Percentiles rank a stretch among this genome's conserved stretches.
phyloP scores from a whole-genome alignment of 2,888 invertebrate genomes.

The Dolomedes plantarius region DNA sequence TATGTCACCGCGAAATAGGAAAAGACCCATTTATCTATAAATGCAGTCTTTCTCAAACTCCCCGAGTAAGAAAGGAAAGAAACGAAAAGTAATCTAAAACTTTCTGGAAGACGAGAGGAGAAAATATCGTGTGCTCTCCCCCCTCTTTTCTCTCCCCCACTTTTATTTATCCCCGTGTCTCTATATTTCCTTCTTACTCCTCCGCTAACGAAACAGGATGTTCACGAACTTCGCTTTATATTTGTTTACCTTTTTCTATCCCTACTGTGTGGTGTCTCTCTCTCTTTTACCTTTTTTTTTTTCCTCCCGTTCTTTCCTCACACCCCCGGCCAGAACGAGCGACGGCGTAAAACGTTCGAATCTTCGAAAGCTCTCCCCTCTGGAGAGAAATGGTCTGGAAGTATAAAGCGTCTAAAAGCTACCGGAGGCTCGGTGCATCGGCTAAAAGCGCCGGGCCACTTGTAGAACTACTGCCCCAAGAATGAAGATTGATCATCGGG shows the following conservation, averaged over 20 bases:
- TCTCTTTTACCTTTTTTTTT: not conserved
- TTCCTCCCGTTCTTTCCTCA: not conserved
- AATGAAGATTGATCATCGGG: not conserved
- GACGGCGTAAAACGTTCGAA: not conserved
- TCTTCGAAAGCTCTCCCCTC: not conserved
- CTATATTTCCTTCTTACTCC: not conserved
- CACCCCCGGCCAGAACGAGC: not conserved
- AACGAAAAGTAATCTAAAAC: no score
- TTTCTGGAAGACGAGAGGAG: no score
- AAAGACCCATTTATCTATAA: no score
- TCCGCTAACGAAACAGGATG: not conserved
- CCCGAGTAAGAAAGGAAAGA: no score
- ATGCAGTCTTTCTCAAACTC: no score
- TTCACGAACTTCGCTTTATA: constrained; percentile 5
- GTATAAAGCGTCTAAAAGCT: not conserved
- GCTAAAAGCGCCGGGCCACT: not conserved
- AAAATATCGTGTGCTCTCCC: no score
- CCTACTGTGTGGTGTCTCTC: not conserved
- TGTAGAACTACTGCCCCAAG: not conserved
- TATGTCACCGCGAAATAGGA: no score
- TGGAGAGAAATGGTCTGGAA: not conserved
- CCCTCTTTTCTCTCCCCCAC: not conserved
- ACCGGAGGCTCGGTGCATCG: not conserved
- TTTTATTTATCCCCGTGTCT: not conserved
- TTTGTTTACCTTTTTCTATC: not conserved